Percentiles rank a stretch among this genome's conserved stretches.
phyloP scores from a whole-genome alignment of 1,140 invertebrate species.

The Lethocerus indicus region DNA sequence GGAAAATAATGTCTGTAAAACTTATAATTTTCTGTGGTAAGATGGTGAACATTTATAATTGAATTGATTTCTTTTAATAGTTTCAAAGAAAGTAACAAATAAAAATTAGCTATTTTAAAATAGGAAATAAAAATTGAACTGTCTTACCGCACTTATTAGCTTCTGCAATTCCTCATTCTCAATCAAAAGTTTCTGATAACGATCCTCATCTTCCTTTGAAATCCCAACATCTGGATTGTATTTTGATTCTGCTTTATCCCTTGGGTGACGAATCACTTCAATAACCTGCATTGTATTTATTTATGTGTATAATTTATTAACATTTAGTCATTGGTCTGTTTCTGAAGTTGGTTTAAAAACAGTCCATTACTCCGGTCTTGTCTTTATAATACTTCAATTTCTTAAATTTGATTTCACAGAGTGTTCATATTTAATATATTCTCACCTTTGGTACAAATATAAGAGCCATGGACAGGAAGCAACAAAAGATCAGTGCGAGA shows the following conservation, averaged over 20 bases:
- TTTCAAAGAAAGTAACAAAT: neutral
- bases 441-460: constrained; percentile 90
- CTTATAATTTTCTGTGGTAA: too few relatives aligned
- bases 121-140: neutral
- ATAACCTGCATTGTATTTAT: constrained; percentile 41
- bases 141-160: constrained; percentile 71
- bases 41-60: too few relatives aligned
- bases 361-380: neutral
- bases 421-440: neutral
- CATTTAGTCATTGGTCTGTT: too few relatives aligned
- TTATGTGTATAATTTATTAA: too few relatives aligned
- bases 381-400: neutral
- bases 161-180: constrained; percentile 95
- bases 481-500: constrained; percentile 83
- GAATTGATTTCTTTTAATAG: too few relatives aligned
- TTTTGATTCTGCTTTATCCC: constrained; percentile 66
- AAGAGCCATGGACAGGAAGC: constrained; percentile 91
- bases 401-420: neutral
- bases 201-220: constrained; percentile 89
- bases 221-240: constrained; percentile 72
- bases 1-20: too few relatives aligned
- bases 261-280: constrained; percentile 65
- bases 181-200: constrained; percentile 76
- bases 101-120: neutral
- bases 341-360: too few relatives aligned